phyloP scores from a whole-genome alignment of 2,797 vertebrate genomes.

The Sebastes hubbsi region DNA sequence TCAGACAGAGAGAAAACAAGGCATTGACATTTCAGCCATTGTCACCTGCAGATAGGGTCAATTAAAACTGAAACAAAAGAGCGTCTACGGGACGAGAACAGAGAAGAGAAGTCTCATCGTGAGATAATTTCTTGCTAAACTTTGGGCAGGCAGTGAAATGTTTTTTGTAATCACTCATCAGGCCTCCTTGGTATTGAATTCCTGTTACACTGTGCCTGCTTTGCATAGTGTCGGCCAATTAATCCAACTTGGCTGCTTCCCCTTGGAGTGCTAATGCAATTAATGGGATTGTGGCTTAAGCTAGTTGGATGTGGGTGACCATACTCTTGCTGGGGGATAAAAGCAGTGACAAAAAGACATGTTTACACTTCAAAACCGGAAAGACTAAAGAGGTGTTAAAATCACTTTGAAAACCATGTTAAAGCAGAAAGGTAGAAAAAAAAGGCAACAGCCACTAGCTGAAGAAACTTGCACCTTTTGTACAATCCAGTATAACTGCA shows the following conservation, averaged over 20 bases:
- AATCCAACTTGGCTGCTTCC: conserved; percentile 77
- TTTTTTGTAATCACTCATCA: conserved; percentile 81
- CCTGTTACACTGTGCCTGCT: conserved; percentile 74
- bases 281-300: conserved; percentile 79
- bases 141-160: conserved; percentile 72
- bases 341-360: conserved; percentile 40
- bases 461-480: background rate
- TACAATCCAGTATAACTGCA: background rate
- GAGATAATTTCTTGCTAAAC: conserved; percentile 63
- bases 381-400: conserved; percentile 34
- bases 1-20: conserved; percentile 58
- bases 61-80: conserved; percentile 42
- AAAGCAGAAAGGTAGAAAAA: conserved; percentile 20
- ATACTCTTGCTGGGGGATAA: conserved; percentile 43
- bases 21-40: conserved; percentile 45
- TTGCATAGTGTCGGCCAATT: conserved; percentile 82
- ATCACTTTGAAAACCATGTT: conserved; percentile 44
- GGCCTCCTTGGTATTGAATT: conserved; percentile 77
- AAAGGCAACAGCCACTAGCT: background rate
- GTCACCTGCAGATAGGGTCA: conserved; percentile 17
- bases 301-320: conserved; percentile 60
- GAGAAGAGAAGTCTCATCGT: conserved; percentile 7
- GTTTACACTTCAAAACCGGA: conserved; percentile 47
- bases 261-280: conserved; percentile 79
- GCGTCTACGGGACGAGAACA: background rate